Base-by-base conservation (phyloP, 2,888 invertebrate species). In the Tricholauxania praeusta region DNA sequence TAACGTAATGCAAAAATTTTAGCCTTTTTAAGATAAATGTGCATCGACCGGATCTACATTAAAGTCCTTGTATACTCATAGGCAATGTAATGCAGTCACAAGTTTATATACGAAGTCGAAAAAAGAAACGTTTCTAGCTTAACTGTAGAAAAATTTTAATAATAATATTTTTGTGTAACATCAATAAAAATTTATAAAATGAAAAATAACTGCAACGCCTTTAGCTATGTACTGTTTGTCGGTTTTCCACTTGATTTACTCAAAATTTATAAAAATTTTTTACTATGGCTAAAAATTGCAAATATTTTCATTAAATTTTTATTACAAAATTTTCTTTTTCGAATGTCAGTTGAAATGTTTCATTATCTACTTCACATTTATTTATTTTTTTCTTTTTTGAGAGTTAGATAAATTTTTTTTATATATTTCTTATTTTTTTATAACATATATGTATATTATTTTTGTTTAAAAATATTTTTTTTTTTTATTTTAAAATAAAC, bases 391-490 rank as follows among this genome's bases (percentile, higher is more conserved):
- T n/a, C n/a, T n/a, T 70, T 52, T 63, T 39, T 28, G 47, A 49
- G 39, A 63, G 49, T 59, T 59, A 22, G 17, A 49, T 51, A 70
- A 62, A 63, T 55, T 62, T 52, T 63, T 17, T 63, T 59, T 65
- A 51, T 39, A 62, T 66, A 55, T 64, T 52, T 53, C 17, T 66
- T 62, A 59, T 60, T 71, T 64, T n/a, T 55, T 71, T 55, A 71
- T 51, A 65, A 28, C 55, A 57, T 57, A 72, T 65, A 64, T 53
- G 57, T 57, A 48, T 47, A 48, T 59, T 28, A 28, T 66, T 52
- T 17, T 12, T 22, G 28, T 19, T 28, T 73, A 72, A 75, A 71
- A 76, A 74, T 75, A 72, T 74, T 71, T 77, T 73, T 74, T 73
- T 73, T 74, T 62, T 74, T 77, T 71, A 15, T 66, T 67, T 39